Conservation (phyloP, 2,113 vertebrate species). For the Nesogale talazaci region DNA sequence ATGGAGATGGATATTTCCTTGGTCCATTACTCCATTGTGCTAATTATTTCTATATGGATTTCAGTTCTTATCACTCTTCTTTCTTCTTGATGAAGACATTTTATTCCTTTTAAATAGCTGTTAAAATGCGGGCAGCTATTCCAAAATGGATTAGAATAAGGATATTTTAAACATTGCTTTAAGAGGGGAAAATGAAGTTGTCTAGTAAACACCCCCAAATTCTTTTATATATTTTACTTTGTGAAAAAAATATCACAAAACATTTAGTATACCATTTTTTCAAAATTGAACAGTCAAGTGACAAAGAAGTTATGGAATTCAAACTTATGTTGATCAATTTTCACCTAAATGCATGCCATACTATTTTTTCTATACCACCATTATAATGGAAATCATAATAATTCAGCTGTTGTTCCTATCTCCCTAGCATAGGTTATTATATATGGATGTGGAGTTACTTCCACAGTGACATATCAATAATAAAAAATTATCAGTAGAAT, state of each 20-base stretch:
- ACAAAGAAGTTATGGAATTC: constrained; percentile 18
- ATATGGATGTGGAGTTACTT: not conserved
- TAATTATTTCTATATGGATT: no score
- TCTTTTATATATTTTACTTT: not conserved
- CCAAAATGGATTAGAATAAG: not conserved
- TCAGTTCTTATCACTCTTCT: no score
- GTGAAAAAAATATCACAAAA: constrained; percentile 13
- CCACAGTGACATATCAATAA: not conserved
- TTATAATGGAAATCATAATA: constrained; percentile 28
- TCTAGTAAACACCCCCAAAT: not conserved
- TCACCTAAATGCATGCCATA: not conserved
- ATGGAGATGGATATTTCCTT: no score
- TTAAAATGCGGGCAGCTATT: no score
- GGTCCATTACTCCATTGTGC: no score
- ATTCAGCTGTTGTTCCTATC: constrained; percentile 29
- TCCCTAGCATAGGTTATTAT: not conserved
- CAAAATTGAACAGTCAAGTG: not conserved
- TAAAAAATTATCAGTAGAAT: constrained; percentile 21
- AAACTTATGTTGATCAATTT: constrained; percentile 19
- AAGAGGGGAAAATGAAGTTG: constrained; percentile 26
- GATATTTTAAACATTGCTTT: constrained; percentile 27
- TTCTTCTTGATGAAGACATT: no score
- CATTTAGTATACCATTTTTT: not conserved
- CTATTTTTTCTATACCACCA: not conserved
- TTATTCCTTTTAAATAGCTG: no score